Conservation (phyloP, 1,140 invertebrate genomes). For the Ceratosolen fusciceps region DNA sequence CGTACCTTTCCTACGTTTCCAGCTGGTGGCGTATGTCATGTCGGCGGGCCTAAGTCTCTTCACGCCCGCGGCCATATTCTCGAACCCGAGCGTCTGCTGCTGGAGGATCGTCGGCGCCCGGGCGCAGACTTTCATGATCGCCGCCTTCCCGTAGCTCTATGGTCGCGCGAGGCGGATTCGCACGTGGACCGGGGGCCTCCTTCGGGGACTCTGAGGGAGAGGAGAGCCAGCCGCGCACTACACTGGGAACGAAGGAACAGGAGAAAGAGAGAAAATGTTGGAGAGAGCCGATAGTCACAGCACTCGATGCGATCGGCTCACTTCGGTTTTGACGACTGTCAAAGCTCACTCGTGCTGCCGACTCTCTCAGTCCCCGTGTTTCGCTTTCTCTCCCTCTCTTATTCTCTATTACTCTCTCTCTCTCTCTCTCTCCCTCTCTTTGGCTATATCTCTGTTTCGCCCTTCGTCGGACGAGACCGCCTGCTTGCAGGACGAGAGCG, state of each 20-base stretch:
- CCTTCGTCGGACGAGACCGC: neutral
- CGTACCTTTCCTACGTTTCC: slow-evolving; percentile 25
- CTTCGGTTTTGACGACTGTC: slow-evolving; percentile 54
- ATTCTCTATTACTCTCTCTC: slow-evolving; percentile 9
- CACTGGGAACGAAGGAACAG: too few species aligned
- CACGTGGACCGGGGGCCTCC: neutral
- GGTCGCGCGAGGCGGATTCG: neutral
- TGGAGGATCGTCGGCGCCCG: slow-evolving; percentile 23
- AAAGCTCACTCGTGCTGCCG: slow-evolving; percentile 28
- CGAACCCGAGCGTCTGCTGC: neutral
- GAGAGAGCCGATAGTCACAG: neutral
- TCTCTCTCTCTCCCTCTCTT: neutral
- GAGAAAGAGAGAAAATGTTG: neutral
- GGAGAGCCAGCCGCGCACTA: neutral
- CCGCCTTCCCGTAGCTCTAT: neutral
- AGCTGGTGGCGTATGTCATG: neutral
- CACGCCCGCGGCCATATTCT: slow-evolving; percentile 17
- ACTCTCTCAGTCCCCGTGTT: neutral
- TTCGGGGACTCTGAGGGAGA: neutral
- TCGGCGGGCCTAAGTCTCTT: slow-evolving; percentile 22
- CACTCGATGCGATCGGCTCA: slow-evolving; percentile 47
- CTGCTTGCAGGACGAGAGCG: slow-evolving; percentile 16
- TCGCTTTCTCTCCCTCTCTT: slow-evolving; percentile 14
- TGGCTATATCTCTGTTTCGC: slow-evolving; percentile 8
- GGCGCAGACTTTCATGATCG: slow-evolving; percentile 14